Evolutionary conservation across 1,140 invertebrate species (phyloP).

Genomic region (Trypoxylus dichotomus): DNA sequence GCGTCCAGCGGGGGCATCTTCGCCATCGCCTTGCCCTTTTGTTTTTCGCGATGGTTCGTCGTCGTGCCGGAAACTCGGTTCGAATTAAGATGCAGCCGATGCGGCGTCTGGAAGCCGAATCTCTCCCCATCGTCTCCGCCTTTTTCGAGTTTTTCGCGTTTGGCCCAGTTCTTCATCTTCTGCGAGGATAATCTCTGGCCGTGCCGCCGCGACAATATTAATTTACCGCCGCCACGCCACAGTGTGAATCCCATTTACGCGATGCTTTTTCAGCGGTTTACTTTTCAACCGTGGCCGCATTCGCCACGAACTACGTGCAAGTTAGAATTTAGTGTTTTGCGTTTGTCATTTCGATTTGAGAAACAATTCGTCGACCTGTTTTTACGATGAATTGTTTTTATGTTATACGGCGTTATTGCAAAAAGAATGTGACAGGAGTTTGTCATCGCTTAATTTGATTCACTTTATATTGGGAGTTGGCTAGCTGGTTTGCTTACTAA

Average conservation of each 20-base stretch:
- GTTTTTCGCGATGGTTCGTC: not conserved
- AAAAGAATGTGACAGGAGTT: too few relatives aligned
- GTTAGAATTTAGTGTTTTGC: too few relatives aligned
- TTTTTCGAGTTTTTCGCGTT: not conserved
- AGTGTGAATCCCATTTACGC: not conserved
- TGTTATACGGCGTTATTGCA: too few relatives aligned
- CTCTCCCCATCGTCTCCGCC: not conserved
- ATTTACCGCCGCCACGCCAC: not conserved
- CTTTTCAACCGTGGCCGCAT: too few relatives aligned
- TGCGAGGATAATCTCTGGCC: not conserved
- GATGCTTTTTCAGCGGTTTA: conserved; percentile 1
- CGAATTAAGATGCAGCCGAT: not conserved
- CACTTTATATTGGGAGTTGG: too few relatives aligned
- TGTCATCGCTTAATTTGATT: too few relatives aligned
- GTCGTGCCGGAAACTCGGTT: not conserved
- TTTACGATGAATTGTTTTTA: too few relatives aligned
- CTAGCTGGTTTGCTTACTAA: too few relatives aligned
- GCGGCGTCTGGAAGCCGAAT: not conserved
- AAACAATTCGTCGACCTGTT: too few relatives aligned
- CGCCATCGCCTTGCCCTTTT: not conserved
- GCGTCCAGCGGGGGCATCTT: not conserved
- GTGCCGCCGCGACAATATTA: not conserved
- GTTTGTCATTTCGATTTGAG: too few relatives aligned
- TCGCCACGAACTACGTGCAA: too few relatives aligned
- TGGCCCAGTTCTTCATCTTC: not conserved